Conservation (phyloP, 2,797 vertebrate species). For the Parauchenoglanis punctatus region DNA sequence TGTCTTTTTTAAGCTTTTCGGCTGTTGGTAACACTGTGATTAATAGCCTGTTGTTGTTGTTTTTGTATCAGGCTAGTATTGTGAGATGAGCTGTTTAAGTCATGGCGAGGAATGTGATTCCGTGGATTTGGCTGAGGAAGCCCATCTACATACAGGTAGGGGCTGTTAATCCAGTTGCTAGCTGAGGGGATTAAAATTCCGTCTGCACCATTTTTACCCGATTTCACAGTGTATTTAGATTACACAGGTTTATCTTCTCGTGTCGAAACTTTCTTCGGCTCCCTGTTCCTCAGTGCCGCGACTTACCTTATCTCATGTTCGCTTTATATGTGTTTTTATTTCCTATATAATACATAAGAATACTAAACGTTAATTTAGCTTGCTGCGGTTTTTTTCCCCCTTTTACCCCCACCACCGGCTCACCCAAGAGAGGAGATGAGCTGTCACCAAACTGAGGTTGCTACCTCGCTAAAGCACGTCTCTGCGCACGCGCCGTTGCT, state of each 20-base stretch:
- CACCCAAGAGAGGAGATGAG: neutral
- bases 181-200: neutral
- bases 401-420: neutral
- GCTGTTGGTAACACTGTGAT: neutral
- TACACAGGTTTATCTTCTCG: neutral
- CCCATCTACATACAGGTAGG: slow-evolving; percentile 86
- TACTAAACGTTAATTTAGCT: neutral
- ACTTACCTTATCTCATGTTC: neutral
- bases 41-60: slow-evolving; percentile 16
- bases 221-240: neutral
- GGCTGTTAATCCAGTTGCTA: slow-evolving; percentile 5
- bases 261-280: slow-evolving; percentile 23
- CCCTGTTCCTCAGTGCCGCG: neutral
- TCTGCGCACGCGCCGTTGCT: slow-evolving; percentile 65
- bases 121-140: slow-evolving; percentile 84
- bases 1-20: neutral
- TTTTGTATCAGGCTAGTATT: slow-evolving; percentile 59
- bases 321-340: neutral
- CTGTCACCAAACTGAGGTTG: slow-evolving; percentile 39
- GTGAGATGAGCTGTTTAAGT: slow-evolving; percentile 83
- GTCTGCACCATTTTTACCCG: slow-evolving; percentile 10
- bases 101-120: slow-evolving; percentile 87
- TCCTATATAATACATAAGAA: too few species aligned
- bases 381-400: neutral
- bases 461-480: slow-evolving; percentile 50